Base-by-base conservation (phyloP, 2,113 vertebrate genomes). In the Lophotis ruficrista region DNA sequence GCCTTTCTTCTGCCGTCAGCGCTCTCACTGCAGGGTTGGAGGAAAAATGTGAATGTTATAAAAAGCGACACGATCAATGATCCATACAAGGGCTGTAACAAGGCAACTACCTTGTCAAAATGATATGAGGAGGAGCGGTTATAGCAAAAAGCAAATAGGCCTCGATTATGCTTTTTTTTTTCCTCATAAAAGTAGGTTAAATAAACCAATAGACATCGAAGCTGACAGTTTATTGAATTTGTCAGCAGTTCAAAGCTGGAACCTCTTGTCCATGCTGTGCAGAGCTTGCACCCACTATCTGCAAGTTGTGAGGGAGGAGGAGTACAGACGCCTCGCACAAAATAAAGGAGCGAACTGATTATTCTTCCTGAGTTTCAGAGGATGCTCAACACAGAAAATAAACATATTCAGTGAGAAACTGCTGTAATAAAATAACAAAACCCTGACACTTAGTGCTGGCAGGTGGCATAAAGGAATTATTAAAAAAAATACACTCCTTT, bases 221-320 rank as follows among this genome's bases (percentile, higher is more conserved):
- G 81, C n/a, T 61, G 91, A 78, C 73, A 78, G 65, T 68, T 92
- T 75, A 89, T 28, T 84, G 83, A 80, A 80, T 75, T 84, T 71
- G 65, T 65, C 89, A 79, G 77, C 70, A 84, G 73, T 79, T 96
- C 65, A 91, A 95, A 95, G 89, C 54, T 19, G 82, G 87, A 95
- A 93, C 4, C 17, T 83, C 79, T 68, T 79, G 83, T 82, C 58
- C 38, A 4, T 11, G 22, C 65, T n/a, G 24, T 53, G 33, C 27
- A 60, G 61, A 71, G 57, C 81, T 64, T 5, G 1, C 48, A 79
- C 69, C 57, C 8, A 15, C 56, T 76, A 10, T 53, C 48, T 82
- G 45, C 45, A 71, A 68, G 47, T 81, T 51, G 21, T 56, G 43
- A 75, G 50, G 72, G 89, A 82, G 0, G 4, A 91, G 73, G 33